Base-by-base conservation (phyloP, 2,113 vertebrate genomes). In the Calidris pugnax region DNA sequence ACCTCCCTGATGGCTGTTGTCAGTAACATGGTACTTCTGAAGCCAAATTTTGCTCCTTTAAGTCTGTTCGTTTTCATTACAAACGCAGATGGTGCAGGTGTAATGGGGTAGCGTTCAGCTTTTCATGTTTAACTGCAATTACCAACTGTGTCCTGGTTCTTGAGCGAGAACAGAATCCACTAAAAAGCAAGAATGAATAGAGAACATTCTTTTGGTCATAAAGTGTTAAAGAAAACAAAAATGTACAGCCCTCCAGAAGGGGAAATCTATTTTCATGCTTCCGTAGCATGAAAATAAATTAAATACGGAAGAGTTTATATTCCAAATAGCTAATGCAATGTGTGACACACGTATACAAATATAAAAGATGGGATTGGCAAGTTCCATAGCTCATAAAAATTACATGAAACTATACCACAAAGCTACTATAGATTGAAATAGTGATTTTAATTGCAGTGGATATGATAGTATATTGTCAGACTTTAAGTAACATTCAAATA, bases 221-320 rank as follows among this genome's bases (percentile, higher is more conserved):
- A 56, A 83, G 27, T 53, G 14, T 12, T 85, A 75, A 86, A 81
- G 32, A 18, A 93, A 75, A 79, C 74, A 41, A 50, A 13, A 3
- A 80, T 94, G 85, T 86, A 63, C 32, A 87, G 43, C 33, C 24
- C 87, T 21, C 14, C 73, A 87, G 76, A 76, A 77, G 51, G 35
- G 76, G 48, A 92, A 69, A 79, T 87, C 11, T 93, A n/a, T 95
- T 90, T 91, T 87, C 57, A 18, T 80, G 47, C 76, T 92, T 88
- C 59, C 23, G 32, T 82, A 27, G 41, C 53, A 85, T 73, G 92
- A 85, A 92, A 85, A 59, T 35, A 69, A 97, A 78, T 68, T 63
- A 64, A 84, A 92, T 53, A 22, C 89, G 30, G 64, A 66, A 78
- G 50, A 16, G 35, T 84, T 91, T 88, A 37, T 74, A 78, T 82